Base-by-base conservation (phyloP, 2,113 vertebrate species). In the Archocentrus centrarchus region DNA sequence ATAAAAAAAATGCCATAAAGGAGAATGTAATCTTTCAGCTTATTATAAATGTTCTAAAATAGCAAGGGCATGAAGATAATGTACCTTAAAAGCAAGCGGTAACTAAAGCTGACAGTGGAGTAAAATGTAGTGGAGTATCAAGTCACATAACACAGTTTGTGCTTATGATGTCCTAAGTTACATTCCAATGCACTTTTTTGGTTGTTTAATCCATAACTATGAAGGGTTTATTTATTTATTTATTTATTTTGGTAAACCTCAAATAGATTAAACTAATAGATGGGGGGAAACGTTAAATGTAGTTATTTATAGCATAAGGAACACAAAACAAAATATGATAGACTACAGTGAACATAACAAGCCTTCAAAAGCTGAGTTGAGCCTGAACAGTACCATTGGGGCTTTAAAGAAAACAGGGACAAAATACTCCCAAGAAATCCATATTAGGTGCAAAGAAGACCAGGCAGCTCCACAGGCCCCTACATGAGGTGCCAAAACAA, bases 371-470 rank as follows among this genome's bases (percentile, higher is more conserved):
- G 63, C 32, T 57, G 6, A 73, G 22, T 75, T 88, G 68, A 84
- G 47, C 37, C 8, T 64, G 60, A 85, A 83, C n/a, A 47, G 60
- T 59, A 68, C 27, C 22, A 27, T 18, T 6, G 11, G 37, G 60
- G 59, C 62, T 22, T 55, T 39, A 32, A 50, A 58, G n/a, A 59
- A 22, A 59, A 70, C 24, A 27, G 11, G 11, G 5, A 81, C 55
- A 81, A 85, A 55, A 75, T 35, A 63, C 17, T 78, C 59, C 57
- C 44, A 57, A 63, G 30, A 64, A 70, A 83, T 62, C 81, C 68
- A 80, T 64, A 86, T 77, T 73, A 81, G 80, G 70, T n/a, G 79
- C 11, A 75, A 60, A 27, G 50, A 66, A 50, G 53, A 8, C 11
- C 76, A 50, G 10, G 32, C 22, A 50, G 32, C 27, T 27, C 27